A percentile compares a stretch with the other conserved stretches of the same genome.
These are phyloP conservation scores for Brachyistius frenatus DNA, from an alignment of 2,113 vertebrate species.

Conservation along the genomic window DNA sequence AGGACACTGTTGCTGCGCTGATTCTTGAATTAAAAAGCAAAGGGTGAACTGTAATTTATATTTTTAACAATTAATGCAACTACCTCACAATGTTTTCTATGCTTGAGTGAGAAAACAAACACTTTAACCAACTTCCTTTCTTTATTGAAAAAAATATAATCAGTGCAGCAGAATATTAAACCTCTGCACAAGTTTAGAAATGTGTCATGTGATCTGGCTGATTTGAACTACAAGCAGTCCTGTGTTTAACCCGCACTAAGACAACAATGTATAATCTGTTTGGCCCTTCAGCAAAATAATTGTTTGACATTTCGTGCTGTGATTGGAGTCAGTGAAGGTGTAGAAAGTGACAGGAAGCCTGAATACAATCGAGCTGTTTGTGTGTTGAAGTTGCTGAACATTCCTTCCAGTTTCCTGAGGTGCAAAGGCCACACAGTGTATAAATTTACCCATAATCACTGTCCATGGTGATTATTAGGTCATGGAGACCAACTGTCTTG, in stretches of 20 bases:
- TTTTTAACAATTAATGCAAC: neutral
- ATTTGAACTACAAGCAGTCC: neutral
- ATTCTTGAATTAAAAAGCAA: neutral
- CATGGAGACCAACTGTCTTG: neutral
- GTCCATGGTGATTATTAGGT: neutral
- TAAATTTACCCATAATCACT: neutral
- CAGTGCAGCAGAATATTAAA: neutral
- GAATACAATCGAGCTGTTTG: conserved; percentile 61
- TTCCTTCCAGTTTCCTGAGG: conserved; percentile 54
- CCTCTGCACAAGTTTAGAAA: neutral
- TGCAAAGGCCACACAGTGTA: neutral
- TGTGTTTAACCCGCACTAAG: neutral
- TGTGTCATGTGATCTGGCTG: neutral
- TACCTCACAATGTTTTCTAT: neutral
- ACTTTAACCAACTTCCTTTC: neutral
- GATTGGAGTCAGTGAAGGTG: conserved; percentile 35
- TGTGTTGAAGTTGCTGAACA: conserved; percentile 41
- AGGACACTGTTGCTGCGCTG: conserved; percentile 34
- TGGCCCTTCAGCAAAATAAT: conserved; percentile 9
- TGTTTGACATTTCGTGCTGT: neutral
- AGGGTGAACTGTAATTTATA: neutral
- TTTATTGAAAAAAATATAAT: neutral
- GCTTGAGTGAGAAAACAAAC: neutral
- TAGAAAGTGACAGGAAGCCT: conserved; percentile 55
- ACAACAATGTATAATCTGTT: conserved; percentile 1